A percentile compares a stretch with the other conserved stretches of the same genome.
Conservation (phyloP, 1,140 invertebrate genomes). For the Phortica variegata region DNA sequence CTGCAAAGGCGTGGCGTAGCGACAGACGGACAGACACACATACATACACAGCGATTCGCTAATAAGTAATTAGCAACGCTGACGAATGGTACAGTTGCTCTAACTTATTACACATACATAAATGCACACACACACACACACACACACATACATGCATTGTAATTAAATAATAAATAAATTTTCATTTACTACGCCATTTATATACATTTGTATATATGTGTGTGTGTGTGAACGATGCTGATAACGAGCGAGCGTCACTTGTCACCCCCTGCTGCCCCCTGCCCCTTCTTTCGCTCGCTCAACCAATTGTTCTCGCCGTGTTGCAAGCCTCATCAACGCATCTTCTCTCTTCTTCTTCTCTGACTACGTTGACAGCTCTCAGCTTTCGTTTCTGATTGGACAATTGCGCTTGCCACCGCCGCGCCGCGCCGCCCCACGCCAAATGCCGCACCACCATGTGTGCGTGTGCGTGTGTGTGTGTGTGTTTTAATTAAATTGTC, state of each 20-base stretch:
- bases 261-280: no score
- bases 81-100: neutral
- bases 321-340: slow-evolving; percentile 27
- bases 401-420: slow-evolving; percentile 31
- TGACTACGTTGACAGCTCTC: no score
- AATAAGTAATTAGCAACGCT: neutral
- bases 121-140: slow-evolving; percentile 3
- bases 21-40: slow-evolving; percentile 9
- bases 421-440: neutral
- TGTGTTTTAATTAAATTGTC: slow-evolving; percentile 36
- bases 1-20: slow-evolving; percentile 39
- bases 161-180: no score
- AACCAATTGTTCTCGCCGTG: slow-evolving; percentile 13
- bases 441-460: slow-evolving; percentile 1
- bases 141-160: neutral
- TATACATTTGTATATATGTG: neutral
- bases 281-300: slow-evolving; percentile 12
- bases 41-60: slow-evolving; percentile 11
- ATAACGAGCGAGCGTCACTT: no score
- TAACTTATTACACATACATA: slow-evolving; percentile 10
- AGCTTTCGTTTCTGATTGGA: slow-evolving; percentile 23
- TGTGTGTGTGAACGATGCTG: neutral
- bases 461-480: neutral
- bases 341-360: slow-evolving; percentile 36
- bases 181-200: no score